These are phyloP conservation scores for Hydrocynus forskahlii DNA, from an alignment of 2,797 vertebrate genomes.

Conservation along the genomic window DNA sequence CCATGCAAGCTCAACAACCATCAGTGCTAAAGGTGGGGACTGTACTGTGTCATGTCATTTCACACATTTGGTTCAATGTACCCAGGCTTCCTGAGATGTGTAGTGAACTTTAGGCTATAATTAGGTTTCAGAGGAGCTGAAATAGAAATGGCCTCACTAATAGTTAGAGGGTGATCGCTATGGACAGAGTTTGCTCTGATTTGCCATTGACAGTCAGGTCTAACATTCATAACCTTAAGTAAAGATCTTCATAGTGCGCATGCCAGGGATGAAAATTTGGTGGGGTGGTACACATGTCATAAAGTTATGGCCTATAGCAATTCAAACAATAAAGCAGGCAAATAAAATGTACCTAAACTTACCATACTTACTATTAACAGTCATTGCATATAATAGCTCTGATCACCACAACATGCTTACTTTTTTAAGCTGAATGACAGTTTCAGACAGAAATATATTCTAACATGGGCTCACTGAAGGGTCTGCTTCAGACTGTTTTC, in stretches of 20 bases:
- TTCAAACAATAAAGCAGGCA: too few relatives aligned
- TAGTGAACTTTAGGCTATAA: conserved; percentile 24
- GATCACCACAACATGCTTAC: too few relatives aligned
- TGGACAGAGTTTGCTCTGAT: not conserved
- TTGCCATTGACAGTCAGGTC: not conserved
- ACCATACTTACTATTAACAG: too few relatives aligned
- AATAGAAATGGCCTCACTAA: not conserved
- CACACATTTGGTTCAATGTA: conserved; percentile 12
- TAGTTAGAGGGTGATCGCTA: not conserved
- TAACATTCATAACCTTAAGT: not conserved
- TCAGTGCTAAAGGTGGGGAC: conserved; percentile 11
- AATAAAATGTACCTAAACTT: too few relatives aligned
- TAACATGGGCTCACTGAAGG: too few relatives aligned
- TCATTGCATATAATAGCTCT: too few relatives aligned
- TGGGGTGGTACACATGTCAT: too few relatives aligned
- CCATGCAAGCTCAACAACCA: not conserved
- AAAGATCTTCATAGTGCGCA: not conserved
- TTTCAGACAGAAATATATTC: too few relatives aligned
- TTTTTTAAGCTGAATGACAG: too few relatives aligned
- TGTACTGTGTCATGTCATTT: not conserved
- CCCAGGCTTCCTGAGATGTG: not conserved
- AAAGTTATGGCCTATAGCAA: too few relatives aligned
- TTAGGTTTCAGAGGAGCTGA: conserved; percentile 20
- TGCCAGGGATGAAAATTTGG: too few relatives aligned
- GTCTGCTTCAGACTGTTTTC: too few relatives aligned